These are phyloP conservation scores for Vombatus ursinus DNA, from an alignment of 2,113 vertebrate genomes.

Conservation along the genomic window DNA sequence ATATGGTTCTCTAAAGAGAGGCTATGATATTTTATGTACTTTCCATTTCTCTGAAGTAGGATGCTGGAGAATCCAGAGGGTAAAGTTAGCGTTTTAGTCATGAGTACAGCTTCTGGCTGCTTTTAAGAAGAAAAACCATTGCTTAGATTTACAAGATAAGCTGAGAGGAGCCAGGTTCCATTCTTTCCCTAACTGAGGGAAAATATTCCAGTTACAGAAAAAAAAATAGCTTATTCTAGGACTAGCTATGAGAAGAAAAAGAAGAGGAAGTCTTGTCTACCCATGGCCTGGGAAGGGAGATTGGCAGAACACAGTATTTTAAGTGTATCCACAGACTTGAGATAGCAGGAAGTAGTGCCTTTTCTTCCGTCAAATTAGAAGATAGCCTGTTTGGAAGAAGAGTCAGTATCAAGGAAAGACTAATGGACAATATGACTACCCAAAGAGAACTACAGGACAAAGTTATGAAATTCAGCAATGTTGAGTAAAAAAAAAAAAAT, in stretches of 20 bases:
- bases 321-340: background rate
- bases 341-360: background rate
- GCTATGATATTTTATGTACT: background rate
- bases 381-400: background rate
- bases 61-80: background rate
- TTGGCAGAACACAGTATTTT: background rate
- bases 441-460: background rate
- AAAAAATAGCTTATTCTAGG: background rate
- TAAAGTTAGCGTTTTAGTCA: background rate
- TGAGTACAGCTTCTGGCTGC: background rate
- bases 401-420: background rate
- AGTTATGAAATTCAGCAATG: background rate
- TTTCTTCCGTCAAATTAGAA: background rate
- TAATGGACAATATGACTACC: background rate
- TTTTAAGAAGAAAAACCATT: background rate
- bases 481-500: background rate
- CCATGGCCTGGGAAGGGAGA: background rate
- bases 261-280: background rate
- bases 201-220: background rate
- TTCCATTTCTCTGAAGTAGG: background rate
- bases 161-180: background rate
- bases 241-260: background rate
- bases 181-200: background rate
- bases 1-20: background rate
- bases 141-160: background rate